Percentiles rank a stretch among this genome's conserved stretches.
Evolutionary conservation across 2,797 vertebrate genomes (phyloP).

Genomic region (Gobionotothen gibberifrons): DNA sequence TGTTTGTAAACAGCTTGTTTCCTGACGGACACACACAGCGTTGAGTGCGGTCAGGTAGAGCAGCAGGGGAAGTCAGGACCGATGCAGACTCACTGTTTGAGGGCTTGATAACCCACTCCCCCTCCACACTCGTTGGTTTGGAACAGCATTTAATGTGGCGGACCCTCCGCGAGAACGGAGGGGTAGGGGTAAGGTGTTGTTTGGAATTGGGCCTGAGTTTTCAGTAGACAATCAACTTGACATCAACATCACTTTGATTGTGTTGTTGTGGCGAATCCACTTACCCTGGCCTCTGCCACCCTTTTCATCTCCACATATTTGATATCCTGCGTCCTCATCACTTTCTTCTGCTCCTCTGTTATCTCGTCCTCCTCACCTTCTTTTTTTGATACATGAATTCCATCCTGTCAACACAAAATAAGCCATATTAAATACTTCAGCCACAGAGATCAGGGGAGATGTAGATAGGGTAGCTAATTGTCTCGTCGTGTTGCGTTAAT

Average conservation of each 20-base stretch:
- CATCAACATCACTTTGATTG: not conserved
- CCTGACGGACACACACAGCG: no score
- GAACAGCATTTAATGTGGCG: no score
- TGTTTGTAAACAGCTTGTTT: no score
- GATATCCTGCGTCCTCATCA: conserved; percentile 95
- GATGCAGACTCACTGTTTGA: no score
- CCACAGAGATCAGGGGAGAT: not conserved
- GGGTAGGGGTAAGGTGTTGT: no score
- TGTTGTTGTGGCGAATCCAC: not conserved
- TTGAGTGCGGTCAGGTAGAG: no score
- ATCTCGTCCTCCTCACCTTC: conserved; percentile 76
- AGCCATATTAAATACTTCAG: not conserved
- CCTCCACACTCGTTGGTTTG: no score
- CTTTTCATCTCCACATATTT: conserved; percentile 97
- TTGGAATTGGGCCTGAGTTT: not conserved
- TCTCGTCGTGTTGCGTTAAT: not conserved
- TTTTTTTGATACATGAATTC: conserved; percentile 87
- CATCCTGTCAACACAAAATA: conserved; percentile 85
- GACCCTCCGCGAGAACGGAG: no score
- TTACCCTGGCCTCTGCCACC: conserved; percentile 91
- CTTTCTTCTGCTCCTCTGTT: conserved; percentile 92
- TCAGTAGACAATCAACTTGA: rapidly evolving
- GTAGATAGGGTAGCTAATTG: rapidly evolving
- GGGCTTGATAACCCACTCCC: no score
- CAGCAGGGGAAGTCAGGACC: no score